These are phyloP conservation scores for Zaprionus lineosus DNA, from an alignment of 2,888 invertebrate genomes.

Conservation along the genomic window DNA sequence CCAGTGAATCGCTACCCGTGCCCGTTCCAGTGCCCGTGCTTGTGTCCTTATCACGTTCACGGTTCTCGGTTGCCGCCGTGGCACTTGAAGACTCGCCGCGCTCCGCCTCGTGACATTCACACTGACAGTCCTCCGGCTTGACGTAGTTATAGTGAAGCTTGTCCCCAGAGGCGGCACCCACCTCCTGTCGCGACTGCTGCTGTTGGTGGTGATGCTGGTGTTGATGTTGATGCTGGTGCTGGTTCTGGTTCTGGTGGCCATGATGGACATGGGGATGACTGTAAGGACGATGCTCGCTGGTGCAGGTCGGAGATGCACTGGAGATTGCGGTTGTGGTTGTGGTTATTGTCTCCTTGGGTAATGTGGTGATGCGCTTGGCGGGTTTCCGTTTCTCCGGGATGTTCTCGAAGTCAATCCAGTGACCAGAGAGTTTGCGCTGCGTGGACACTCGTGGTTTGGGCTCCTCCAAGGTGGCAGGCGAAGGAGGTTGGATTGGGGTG, in stretches of 20 bases:
- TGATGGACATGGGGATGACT: conserved; percentile 20
- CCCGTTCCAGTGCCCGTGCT: conserved; percentile 44
- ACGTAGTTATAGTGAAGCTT: conserved; percentile 89
- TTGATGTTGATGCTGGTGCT: conserved; percentile 29
- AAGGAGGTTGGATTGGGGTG: conserved; percentile 1
- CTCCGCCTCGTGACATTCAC: conserved; percentile 90
- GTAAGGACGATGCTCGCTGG: conserved; percentile 21
- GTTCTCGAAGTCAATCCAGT: conserved; percentile 94
- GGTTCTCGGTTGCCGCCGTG: conserved; percentile 21
- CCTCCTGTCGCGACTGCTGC: conserved; percentile 36
- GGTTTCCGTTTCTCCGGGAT: conserved; percentile 92
- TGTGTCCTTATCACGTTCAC: conserved; percentile 42
- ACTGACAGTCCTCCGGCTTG: conserved; percentile 93
- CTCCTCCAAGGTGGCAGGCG: conserved; percentile 39
- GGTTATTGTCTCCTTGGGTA: conserved; percentile 84
- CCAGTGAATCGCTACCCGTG: conserved; percentile 71
- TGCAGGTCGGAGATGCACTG: conserved; percentile 34
- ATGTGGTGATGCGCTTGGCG: conserved; percentile 91
- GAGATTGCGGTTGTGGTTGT: conserved; percentile 40
- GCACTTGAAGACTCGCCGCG: conserved; percentile 67
- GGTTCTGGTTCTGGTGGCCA: too few species aligned
- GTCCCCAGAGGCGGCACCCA: conserved; percentile 33
- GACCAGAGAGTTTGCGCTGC: conserved; percentile 83
- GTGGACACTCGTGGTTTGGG: conserved; percentile 62
- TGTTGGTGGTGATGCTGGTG: conserved; percentile 50